Conservation (phyloP, 2,113 vertebrate species). For the Phocoena sinus region DNA sequence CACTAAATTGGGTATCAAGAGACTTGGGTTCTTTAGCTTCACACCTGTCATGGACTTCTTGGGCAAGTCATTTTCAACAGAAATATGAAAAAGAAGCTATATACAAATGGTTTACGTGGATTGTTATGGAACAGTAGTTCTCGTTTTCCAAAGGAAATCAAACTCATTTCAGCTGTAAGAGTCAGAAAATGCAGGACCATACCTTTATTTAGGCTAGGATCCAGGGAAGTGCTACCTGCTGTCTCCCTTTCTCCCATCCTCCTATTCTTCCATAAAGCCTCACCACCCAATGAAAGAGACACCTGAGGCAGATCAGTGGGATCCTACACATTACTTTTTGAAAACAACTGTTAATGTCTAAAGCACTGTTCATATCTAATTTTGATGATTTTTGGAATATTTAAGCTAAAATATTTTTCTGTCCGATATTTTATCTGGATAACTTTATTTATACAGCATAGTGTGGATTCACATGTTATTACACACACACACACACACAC, state of each 20-base stretch:
- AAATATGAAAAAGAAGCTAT: neutral
- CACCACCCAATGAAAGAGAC: neutral
- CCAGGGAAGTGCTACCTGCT: fast-evolving
- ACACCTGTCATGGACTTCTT: neutral
- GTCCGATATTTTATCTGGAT: neutral
- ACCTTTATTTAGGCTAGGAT: neutral
- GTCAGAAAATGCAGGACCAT: neutral
- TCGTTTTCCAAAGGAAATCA: neutral
- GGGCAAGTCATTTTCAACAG: neutral
- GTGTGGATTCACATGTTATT: neutral
- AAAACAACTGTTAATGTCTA: neutral
- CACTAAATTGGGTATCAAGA: neutral
- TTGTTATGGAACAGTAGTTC: neutral
- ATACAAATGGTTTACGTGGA: neutral
- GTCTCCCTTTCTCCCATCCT: neutral
- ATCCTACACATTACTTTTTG: neutral
- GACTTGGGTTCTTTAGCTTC: neutral
- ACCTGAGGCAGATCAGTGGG: neutral
- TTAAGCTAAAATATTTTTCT: neutral
- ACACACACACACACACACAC: neutral
- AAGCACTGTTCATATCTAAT: neutral
- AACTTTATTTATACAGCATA: neutral
- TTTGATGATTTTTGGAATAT: neutral
- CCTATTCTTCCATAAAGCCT: neutral
- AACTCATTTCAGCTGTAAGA: neutral